phyloP scores from a whole-genome alignment of 1,140 invertebrate genomes.

The Adoxophyes honmai region DNA sequence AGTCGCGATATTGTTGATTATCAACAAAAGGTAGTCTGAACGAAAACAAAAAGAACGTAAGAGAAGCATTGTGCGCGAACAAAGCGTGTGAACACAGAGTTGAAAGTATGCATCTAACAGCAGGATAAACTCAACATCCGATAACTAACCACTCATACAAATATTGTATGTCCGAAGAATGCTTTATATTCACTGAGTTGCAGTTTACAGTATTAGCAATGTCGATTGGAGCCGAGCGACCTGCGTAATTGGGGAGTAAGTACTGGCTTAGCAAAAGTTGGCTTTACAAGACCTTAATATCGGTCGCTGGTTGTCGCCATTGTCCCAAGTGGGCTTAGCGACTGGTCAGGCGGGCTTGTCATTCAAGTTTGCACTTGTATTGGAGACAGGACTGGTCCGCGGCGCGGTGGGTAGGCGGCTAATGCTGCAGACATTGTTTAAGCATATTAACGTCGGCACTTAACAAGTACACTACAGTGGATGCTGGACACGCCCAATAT shows the following conservation, averaged over 20 bases:
- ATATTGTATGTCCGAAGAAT: neutral
- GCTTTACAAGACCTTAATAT: slow-evolving; percentile 7
- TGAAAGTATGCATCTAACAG: slow-evolving; percentile 64
- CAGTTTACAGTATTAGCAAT: neutral
- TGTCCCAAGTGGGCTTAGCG: slow-evolving; percentile 1
- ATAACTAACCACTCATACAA: slow-evolving; percentile 20
- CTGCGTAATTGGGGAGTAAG: neutral
- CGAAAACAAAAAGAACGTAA: slow-evolving; percentile 71
- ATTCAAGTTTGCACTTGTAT: slow-evolving; percentile 5
- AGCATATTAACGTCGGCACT: too few species aligned
- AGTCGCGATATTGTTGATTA: slow-evolving; percentile 72
- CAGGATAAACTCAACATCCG: slow-evolving; percentile 29
- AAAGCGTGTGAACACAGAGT: slow-evolving; percentile 64
- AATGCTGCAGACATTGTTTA: too few species aligned
- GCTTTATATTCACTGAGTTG: neutral
- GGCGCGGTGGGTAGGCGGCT: neutral
- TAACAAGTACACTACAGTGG: too few species aligned
- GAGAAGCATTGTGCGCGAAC: slow-evolving; percentile 68
- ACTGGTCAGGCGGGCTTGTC: neutral
- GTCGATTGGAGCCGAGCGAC: neutral
- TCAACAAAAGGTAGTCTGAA: slow-evolving; percentile 73
- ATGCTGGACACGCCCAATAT: too few species aligned
- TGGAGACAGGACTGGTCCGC: neutral
- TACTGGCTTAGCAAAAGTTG: slow-evolving; percentile 3
- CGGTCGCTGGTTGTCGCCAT: neutral